Percentiles rank a stretch among this genome's conserved stretches.
Conservation (phyloP, 2,113 vertebrate genomes). For the Boulengeromyrus knoepffleri region DNA sequence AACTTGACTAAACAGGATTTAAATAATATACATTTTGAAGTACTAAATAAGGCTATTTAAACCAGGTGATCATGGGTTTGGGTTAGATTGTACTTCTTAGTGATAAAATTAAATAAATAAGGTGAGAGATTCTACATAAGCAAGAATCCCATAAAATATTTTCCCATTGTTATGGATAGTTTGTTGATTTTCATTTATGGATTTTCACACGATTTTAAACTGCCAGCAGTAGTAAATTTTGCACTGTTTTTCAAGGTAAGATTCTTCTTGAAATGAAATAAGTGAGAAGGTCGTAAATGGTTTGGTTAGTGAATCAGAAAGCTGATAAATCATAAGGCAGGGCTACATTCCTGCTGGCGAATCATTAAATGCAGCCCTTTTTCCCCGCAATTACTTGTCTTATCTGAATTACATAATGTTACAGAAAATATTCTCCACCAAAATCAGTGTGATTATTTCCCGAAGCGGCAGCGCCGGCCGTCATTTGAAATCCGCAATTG, state of each 20-base stretch:
- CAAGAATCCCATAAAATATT: background rate
- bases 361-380: background rate
- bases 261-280: background rate
- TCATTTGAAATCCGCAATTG: background rate
- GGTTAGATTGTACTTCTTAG: background rate
- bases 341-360: background rate
- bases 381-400: background rate
- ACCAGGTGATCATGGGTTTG: background rate
- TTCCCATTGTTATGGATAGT: background rate
- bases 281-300: background rate
- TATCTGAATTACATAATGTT: background rate
- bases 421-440: background rate
- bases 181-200: background rate
- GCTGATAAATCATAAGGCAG: background rate
- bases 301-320: background rate
- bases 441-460: background rate
- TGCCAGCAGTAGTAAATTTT: background rate
- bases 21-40: background rate
- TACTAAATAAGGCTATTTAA: background rate
- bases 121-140: background rate
- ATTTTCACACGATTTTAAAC: background rate
- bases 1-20: background rate
- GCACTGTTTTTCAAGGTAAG: background rate
- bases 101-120: background rate
- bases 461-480: background rate